phyloP scores from a whole-genome alignment of 2,113 vertebrate genomes.

The Trichechus manatus region DNA sequence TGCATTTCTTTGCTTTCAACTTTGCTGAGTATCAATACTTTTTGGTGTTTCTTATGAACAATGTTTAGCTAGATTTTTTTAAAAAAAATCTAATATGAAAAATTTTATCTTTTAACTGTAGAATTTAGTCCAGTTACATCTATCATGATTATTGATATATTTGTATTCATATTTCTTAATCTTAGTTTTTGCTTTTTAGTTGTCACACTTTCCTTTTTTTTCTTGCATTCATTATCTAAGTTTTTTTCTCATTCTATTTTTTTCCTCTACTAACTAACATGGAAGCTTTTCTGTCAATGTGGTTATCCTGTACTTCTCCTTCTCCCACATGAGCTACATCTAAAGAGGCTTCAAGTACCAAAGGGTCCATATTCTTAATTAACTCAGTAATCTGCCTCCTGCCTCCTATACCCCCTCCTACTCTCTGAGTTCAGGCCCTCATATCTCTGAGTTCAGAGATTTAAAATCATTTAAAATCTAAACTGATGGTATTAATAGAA shows the following conservation, averaged over 20 bases:
- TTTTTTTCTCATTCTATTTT: neutral
- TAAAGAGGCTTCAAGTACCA: neutral
- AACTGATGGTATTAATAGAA: neutral
- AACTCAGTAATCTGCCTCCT: neutral
- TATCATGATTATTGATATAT: conserved; percentile 12
- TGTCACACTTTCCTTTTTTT: neutral
- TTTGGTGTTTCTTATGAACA: neutral
- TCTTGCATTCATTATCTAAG: neutral
- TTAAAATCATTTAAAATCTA: neutral
- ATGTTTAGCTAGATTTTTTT: neutral
- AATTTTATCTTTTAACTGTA: neutral
- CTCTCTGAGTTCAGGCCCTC: neutral
- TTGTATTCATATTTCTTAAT: conserved; percentile 4
- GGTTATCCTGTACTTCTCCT: neutral
- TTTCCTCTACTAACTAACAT: neutral
- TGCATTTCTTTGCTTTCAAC: neutral
- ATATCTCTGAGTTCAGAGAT: neutral
- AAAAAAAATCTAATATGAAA: neutral
- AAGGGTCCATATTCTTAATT: neutral
- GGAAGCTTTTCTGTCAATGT: neutral
- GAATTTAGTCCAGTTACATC: neutral
- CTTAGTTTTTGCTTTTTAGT: neutral
- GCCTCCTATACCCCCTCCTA: neutral
- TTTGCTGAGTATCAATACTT: neutral
- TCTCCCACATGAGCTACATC: neutral